Conservation (phyloP, 2,888 invertebrate species). For the Mellilla xanthometata region DNA sequence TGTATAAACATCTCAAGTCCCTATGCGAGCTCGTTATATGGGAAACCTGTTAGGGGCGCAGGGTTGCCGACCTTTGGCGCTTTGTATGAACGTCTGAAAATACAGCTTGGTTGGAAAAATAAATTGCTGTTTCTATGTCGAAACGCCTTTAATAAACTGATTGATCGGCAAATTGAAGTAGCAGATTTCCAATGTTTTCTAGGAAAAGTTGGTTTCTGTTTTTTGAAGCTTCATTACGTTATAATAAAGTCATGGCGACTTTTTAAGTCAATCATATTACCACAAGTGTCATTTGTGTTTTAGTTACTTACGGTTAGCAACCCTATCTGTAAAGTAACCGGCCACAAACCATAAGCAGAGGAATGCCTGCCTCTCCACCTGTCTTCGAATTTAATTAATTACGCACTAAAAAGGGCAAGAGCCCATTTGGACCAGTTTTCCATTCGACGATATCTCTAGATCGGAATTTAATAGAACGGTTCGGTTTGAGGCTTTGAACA, state of each 20-base stretch:
- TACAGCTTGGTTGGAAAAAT: not conserved
- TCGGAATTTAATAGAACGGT: conserved; percentile 46
- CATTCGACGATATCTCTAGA: conserved; percentile 37
- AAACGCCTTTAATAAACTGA: no score
- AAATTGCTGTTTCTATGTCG: not conserved
- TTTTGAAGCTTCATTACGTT: no score
- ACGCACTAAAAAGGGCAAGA: conserved; percentile 47
- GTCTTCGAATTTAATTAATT: conserved; percentile 55
- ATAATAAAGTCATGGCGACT: no score
- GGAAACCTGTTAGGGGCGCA: conserved; percentile 46
- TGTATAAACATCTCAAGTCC: conserved; percentile 31
- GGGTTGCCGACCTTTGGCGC: conserved; percentile 28
- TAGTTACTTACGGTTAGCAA: not conserved
- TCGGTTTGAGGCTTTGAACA: conserved; percentile 13
- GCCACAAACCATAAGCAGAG: conserved; percentile 40
- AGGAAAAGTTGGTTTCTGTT: no score
- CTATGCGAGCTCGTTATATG: conserved; percentile 38
- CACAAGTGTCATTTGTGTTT: no score
- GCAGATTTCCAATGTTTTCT: no score
- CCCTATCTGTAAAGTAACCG: conserved; percentile 13
- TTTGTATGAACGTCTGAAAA: no score
- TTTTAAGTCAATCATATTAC: no score
- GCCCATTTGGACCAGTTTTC: conserved; percentile 46
- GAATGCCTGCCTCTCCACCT: conserved; percentile 56
- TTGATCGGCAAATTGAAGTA: no score